Conservation (phyloP, 2,888 invertebrate species). For the Drosophila aldrichi region DNA sequence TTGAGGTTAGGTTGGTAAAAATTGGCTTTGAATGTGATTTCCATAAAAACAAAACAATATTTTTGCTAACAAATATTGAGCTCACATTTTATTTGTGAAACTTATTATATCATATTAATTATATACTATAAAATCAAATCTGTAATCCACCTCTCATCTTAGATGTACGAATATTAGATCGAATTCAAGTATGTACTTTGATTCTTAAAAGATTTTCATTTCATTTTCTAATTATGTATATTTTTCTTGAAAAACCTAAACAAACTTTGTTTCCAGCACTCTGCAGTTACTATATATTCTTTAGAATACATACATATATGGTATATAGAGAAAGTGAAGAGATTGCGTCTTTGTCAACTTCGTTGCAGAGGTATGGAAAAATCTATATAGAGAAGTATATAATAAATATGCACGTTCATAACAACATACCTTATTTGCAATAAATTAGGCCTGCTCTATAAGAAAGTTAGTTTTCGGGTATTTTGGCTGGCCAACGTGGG, state of each 20-base stretch:
- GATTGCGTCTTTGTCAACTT: background rate
- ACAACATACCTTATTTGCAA: conserved; percentile 15
- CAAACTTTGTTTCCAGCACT: background rate
- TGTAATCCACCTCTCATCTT: too few relatives aligned
- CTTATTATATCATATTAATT: too few relatives aligned
- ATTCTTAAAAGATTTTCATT: too few relatives aligned
- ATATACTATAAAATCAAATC: too few relatives aligned
- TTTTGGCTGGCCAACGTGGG: background rate
- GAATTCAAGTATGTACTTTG: too few relatives aligned
- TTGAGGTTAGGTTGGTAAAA: background rate
- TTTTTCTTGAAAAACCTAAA: background rate
- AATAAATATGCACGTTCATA: background rate
- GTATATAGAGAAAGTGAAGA: background rate
- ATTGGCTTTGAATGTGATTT: too few relatives aligned
- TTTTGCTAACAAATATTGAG: too few relatives aligned
- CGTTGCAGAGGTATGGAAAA: background rate
- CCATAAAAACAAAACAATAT: too few relatives aligned
- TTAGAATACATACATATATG: background rate
- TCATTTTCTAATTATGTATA: too few relatives aligned
- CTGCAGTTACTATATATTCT: background rate
- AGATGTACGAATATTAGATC: too few relatives aligned
- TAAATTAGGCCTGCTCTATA: background rate
- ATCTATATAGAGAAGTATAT: background rate
- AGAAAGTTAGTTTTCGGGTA: conserved; percentile 2
- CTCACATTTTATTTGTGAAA: too few relatives aligned